Evolutionary conservation across 2,113 vertebrate species (phyloP).

Genomic region (Toxostoma redivivum): DNA sequence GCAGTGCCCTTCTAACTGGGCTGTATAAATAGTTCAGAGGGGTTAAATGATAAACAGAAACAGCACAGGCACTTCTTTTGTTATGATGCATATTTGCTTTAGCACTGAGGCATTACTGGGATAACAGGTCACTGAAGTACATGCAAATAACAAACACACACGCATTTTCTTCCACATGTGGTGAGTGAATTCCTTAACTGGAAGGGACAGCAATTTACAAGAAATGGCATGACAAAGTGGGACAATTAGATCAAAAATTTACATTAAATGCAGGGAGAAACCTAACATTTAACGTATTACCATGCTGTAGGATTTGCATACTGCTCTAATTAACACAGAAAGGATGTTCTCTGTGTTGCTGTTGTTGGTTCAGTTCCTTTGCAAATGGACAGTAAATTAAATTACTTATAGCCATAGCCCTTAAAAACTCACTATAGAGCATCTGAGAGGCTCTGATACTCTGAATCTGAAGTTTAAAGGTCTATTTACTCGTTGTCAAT

Average conservation of each 20-base stretch:
- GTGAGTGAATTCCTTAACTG: background rate
- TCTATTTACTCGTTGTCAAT: background rate
- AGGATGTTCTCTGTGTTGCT: background rate
- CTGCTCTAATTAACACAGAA: background rate
- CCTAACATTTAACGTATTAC: background rate
- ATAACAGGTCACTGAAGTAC: background rate
- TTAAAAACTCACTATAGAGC: background rate
- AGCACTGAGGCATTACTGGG: background rate
- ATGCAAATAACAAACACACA: background rate
- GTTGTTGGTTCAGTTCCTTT: background rate
- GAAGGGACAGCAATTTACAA: background rate
- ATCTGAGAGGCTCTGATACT: background rate
- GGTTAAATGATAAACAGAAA: background rate
- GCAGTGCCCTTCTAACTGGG: background rate
- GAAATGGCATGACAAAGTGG: background rate
- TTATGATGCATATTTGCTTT: background rate
- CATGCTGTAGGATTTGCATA: background rate
- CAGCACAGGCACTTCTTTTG: background rate
- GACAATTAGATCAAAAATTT: background rate
- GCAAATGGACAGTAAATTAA: background rate
- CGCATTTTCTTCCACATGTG: background rate
- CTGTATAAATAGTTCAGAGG: background rate
- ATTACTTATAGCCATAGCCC: background rate
- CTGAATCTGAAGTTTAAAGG: background rate
- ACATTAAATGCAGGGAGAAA: background rate